Conservation (phyloP, 1,140 invertebrate species). For the Vollenhovia emeryi region DNA sequence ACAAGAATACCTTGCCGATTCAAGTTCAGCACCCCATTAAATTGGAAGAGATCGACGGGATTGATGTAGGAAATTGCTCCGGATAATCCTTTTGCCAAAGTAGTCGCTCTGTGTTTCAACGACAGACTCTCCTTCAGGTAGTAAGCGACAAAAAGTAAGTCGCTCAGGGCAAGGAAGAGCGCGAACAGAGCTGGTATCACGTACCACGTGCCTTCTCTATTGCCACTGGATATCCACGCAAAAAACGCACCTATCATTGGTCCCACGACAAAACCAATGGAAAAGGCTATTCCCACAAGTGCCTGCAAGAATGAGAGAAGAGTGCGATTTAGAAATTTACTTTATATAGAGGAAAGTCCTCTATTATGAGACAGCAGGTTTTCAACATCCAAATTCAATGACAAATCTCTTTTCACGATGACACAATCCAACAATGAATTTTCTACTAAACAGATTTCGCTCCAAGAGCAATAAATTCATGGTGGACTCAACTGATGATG, state of each 20-base stretch:
- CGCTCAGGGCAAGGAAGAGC: constrained; percentile 90
- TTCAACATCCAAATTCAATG: no score
- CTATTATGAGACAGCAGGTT: no score
- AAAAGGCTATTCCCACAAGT: constrained; percentile 98
- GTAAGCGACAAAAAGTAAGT: constrained; percentile 92
- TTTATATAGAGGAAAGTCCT: constrained; percentile 41
- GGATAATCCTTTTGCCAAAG: constrained; percentile 88
- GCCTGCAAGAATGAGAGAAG: constrained; percentile 89
- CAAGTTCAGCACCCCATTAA: constrained; percentile 79
- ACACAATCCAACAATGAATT: no score
- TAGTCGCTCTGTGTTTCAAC: constrained; percentile 89
- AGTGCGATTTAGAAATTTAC: constrained; percentile 30
- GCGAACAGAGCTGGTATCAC: constrained; percentile 95
- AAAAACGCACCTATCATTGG: constrained; percentile 97
- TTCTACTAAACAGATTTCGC: no score
- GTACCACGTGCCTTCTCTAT: constrained; percentile 90
- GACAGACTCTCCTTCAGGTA: constrained; percentile 95
- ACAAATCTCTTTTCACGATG: no score
- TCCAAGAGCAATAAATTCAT: no score
- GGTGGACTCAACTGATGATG: no score
- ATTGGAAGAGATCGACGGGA: constrained; percentile 88
- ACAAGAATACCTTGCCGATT: constrained; percentile 69
- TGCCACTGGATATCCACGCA: constrained; percentile 89
- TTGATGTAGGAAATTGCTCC: constrained; percentile 92
- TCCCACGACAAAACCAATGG: constrained; percentile 98